Percentiles rank a stretch among this genome's conserved stretches.
Evolutionary conservation across 2,797 vertebrate species (phyloP).

Genomic region (Lepus townsendii): DNA sequence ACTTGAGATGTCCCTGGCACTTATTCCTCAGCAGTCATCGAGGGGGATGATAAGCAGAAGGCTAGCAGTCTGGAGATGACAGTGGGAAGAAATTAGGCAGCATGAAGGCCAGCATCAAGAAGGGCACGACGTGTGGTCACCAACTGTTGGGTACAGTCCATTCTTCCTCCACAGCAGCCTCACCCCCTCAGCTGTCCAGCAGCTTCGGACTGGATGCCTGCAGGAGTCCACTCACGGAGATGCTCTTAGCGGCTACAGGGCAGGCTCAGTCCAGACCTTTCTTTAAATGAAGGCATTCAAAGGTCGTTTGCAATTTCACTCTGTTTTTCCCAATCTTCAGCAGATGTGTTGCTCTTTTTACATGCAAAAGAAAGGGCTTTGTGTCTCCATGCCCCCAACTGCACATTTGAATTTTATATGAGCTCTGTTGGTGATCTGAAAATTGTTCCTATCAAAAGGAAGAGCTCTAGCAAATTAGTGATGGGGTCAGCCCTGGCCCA

Average conservation of each 20-base stretch:
- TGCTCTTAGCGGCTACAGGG: neutral
- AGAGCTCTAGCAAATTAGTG: slow-evolving; percentile 60
- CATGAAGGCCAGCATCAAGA: neutral
- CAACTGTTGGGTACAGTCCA: neutral
- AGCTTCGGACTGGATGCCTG: neutral
- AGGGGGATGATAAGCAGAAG: neutral
- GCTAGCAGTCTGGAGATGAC: neutral
- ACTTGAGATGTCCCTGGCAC: neutral
- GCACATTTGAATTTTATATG: slow-evolving; percentile 72
- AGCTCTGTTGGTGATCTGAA: slow-evolving; percentile 71
- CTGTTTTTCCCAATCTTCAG: slow-evolving; percentile 48
- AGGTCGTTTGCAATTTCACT: slow-evolving; percentile 66
- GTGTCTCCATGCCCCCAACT: slow-evolving; percentile 49
- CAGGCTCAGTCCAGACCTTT: neutral
- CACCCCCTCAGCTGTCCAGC: neutral
- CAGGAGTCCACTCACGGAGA: neutral
- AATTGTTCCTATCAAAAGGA: slow-evolving; percentile 63
- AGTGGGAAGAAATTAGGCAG: neutral
- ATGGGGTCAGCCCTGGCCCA: slow-evolving; percentile 36
- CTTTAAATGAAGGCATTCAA: slow-evolving; percentile 52
- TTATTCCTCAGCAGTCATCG: neutral
- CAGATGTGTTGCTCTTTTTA: slow-evolving; percentile 63
- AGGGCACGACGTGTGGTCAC: neutral
- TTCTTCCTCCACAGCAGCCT: neutral
- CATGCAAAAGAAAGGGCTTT: slow-evolving; percentile 60